phyloP scores from a whole-genome alignment of 2,797 vertebrate genomes.

The Phoxinus dragarum region DNA sequence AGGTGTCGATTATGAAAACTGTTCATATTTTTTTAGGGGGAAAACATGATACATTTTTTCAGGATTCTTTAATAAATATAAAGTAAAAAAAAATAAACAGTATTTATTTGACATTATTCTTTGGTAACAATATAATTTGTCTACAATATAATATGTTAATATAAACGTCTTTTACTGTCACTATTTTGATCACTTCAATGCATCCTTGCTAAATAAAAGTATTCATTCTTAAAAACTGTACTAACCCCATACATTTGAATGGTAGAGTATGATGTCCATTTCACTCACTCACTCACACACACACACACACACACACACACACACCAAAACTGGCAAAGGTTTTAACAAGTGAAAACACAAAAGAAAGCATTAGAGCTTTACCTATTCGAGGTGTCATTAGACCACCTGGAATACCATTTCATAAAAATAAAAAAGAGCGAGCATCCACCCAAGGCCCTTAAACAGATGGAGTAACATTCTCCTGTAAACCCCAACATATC shows the following conservation, averaged over 20 bases:
- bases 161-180: neutral
- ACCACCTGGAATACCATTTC: neutral
- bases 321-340: neutral
- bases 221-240: neutral
- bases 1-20: neutral
- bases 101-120: too few species aligned
- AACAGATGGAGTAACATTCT: slow-evolving; percentile 1
- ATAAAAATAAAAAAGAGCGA: neutral
- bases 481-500: slow-evolving; percentile 20
- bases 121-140: too few species aligned
- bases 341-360: neutral
- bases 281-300: too few species aligned
- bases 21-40: too few species aligned
- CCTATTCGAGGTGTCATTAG: neutral
- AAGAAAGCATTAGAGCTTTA: slow-evolving; percentile 11
- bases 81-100: too few species aligned
- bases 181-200: neutral
- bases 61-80: too few species aligned
- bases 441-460: neutral
- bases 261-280: neutral
- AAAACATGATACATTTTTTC: too few species aligned
- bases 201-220: neutral
- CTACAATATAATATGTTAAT: too few species aligned
- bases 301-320: neutral
- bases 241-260: neutral